Evolutionary conservation across 2,888 invertebrate species (phyloP), one percentile per base, ranked within the genome.

Genomic region (Thymelicus lineola): DNA sequence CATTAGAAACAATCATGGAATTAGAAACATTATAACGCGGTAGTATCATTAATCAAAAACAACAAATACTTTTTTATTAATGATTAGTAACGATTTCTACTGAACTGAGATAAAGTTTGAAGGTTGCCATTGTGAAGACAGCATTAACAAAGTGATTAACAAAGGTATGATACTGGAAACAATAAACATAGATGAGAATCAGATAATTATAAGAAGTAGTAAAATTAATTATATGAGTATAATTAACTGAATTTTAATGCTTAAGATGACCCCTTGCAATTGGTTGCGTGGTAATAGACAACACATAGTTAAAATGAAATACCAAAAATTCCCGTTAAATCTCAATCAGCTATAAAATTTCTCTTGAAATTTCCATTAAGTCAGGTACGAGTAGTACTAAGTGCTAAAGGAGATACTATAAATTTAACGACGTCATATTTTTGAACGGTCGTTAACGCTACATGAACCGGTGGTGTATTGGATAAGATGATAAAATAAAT

Each of bases 401-500:
- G 68, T 55, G 53, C 58, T 20, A 38, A 69, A 64, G 6, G 45
- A 46, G 58, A 38, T 69, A 63, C 50, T 58, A 53, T 59, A 48
- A 65, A 55, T 61, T 65, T 64, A 61, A 55, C 65, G 71, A 46
- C 42, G 50, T 28, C 64, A 68, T 68, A 57, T 68, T 68, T 68
- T 46, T 62, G 68, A 46, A 57, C 46, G 68, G 57, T 59, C 66
- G 57, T 64, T 62, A 70, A 59, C 38, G 46, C 20, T 50, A 10
- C 42, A 64, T 66, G 70, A 46, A 71, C 71, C 72, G 66, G 71
- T 70, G 70, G 50, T 20, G 64, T 70, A 73, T 73, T 75, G 71
- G 74, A 76, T 75, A 75, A 78, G 79, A 78, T 76, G 77, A 81
- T 80, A 80, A 80, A 80, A 80, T 80, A 82, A 81, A 83, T 82